A percentile compares a stretch with the other conserved stretches of the same genome.
These are phyloP conservation scores for Thysanoteuthis rhombus DNA, from an alignment of 2,888 invertebrate genomes.

Conservation along the genomic window DNA sequence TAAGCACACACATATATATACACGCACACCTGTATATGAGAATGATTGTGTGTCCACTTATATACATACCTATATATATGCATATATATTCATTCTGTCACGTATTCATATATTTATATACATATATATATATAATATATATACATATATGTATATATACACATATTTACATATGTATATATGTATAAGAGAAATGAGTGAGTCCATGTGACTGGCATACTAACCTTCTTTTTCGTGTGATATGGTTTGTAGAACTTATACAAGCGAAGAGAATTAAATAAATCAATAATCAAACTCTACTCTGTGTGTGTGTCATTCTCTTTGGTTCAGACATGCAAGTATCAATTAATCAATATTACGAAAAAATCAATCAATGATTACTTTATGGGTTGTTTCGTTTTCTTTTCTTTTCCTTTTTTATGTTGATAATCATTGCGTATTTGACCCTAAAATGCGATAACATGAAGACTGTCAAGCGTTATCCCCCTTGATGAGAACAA, in stretches of 20 bases:
- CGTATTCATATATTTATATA: background rate
- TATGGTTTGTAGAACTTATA: background rate
- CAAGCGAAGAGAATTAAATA: background rate
- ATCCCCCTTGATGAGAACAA: no score
- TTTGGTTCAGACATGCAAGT: background rate
- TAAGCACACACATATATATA: conserved; percentile 15
- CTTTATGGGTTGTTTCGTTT: no score
- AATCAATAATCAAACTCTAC: background rate
- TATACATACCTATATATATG: background rate
- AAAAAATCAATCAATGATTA: no score
- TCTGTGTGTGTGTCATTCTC: background rate
- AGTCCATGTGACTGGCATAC: background rate
- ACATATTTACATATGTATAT: conserved; percentile 14
- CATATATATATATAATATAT: background rate
- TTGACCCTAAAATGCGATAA: no score
- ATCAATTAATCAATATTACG: no score
- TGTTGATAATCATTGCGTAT: no score
- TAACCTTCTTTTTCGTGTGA: background rate
- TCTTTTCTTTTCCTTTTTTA: no score
- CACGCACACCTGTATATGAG: background rate
- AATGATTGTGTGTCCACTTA: background rate
- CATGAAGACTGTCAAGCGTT: no score
- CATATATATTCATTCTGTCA: background rate
- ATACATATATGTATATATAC: conserved; percentile 12
- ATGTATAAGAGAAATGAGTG: conserved; percentile 16